Percentiles rank a stretch among this genome's conserved stretches.
Conservation (phyloP, 64 coral and sea anemone genomes). For the Montipora efflorescens region DNA sequence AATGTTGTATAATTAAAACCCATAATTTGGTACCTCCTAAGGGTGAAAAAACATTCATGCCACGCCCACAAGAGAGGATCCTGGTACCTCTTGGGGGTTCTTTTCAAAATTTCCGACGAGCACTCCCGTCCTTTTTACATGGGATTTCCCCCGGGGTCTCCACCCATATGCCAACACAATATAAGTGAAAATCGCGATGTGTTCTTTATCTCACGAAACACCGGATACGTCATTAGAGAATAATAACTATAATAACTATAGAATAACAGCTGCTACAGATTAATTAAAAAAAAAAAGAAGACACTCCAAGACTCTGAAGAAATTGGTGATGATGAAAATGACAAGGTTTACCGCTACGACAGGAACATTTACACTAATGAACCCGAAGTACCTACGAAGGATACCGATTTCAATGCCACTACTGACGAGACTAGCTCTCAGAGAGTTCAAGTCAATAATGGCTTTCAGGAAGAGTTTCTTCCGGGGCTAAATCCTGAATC, state of each 20-base stretch:
- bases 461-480: slow-evolving; percentile 95
- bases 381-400: slow-evolving; percentile 22
- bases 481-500: slow-evolving; percentile 91
- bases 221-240: not conserved
- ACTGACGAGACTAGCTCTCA: slow-evolving; percentile 95
- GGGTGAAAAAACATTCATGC: no score
- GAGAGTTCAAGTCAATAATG: slow-evolving; percentile 97
- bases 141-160: no score
- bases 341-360: slow-evolving; percentile 87
- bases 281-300: not conserved
- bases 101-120: no score
- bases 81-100: no score
- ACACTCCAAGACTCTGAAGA: slow-evolving; percentile 38
- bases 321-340: slow-evolving; percentile 58
- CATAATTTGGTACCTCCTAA: no score
- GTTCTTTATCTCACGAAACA: slow-evolving; percentile 1
- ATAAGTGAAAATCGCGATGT: not conserved
- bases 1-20: no score
- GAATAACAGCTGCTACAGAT: not conserved
- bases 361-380: slow-evolving; percentile 71
- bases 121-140: no score
- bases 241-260: not conserved
- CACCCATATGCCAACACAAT: no score
- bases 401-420: slow-evolving; percentile 80
- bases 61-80: no score